These are phyloP conservation scores for Triops longicaudatus DNA, from an alignment of 1,140 invertebrate genomes.

Conservation along the genomic window DNA sequence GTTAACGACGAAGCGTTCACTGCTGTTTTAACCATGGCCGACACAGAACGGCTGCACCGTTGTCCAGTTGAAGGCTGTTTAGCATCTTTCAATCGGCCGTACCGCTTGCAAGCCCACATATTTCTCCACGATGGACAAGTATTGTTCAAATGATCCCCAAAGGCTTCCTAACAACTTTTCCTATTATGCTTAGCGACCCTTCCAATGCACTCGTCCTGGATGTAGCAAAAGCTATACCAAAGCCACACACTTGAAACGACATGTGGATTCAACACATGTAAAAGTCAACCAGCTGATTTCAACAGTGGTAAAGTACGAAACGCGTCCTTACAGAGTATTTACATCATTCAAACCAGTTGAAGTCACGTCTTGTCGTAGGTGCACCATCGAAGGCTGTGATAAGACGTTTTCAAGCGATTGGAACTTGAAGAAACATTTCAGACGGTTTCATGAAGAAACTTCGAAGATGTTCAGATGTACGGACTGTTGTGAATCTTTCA, in stretches of 20 bases:
- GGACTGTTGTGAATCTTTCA: slow-evolving; percentile 17
- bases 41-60: not conserved
- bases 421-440: not conserved
- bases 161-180: not conserved
- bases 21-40: not conserved
- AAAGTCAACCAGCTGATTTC: not conserved
- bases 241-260: slow-evolving; percentile 15
- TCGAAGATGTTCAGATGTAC: slow-evolving; percentile 19
- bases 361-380: not conserved
- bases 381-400: not conserved
- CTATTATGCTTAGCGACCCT: slow-evolving; percentile 18
- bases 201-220: not conserved
- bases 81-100: not conserved
- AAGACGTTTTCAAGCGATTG: slow-evolving; percentile 15
- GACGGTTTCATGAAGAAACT: slow-evolving; percentile 18
- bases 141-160: not conserved
- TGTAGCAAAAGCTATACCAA: slow-evolving; percentile 24
- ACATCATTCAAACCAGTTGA: not conserved
- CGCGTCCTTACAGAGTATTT: not conserved
- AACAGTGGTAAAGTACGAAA: not conserved
- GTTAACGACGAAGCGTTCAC: not conserved
- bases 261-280: slow-evolving; percentile 3
- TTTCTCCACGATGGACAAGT: not conserved
- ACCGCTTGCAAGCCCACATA: not conserved
- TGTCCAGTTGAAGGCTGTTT: not conserved